phyloP scores from a whole-genome alignment of 2,113 vertebrate species.

The Oncorhynchus nerka region DNA sequence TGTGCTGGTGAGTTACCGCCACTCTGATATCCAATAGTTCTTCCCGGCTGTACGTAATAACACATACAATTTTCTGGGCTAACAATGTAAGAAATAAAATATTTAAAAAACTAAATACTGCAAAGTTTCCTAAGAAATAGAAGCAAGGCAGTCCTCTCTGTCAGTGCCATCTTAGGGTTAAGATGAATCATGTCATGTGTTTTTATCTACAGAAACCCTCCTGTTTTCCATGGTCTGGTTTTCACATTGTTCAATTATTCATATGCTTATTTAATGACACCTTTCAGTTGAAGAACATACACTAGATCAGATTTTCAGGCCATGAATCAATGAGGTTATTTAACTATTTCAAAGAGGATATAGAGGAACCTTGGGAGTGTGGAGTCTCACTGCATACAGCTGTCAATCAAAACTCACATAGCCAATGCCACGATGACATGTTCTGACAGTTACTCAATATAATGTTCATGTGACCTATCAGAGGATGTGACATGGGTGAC shows the following conservation, averaged over 20 bases:
- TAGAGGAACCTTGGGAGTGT: background rate
- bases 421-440: slow-evolving; percentile 13
- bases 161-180: no score
- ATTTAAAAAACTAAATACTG: no score
- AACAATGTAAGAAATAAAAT: no score
- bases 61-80: no score
- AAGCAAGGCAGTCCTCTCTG: no score
- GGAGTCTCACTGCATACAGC: background rate
- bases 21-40: no score
- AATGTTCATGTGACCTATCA: slow-evolving; percentile 22
- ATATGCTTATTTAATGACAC: background rate
- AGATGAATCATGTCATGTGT: no score
- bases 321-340: background rate
- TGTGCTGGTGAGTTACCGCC: no score
- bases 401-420: slow-evolving; percentile 25
- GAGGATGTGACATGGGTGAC: background rate
- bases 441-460: slow-evolving; percentile 45
- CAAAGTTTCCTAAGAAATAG: no score
- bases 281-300: background rate
- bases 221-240: background rate
- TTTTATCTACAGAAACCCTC: background rate
- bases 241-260: background rate
- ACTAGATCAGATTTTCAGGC: background rate
- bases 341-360: background rate
- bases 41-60: no score